Evolutionary conservation across 2,113 vertebrate genomes (phyloP).

Genomic region (Martes martes): DNA sequence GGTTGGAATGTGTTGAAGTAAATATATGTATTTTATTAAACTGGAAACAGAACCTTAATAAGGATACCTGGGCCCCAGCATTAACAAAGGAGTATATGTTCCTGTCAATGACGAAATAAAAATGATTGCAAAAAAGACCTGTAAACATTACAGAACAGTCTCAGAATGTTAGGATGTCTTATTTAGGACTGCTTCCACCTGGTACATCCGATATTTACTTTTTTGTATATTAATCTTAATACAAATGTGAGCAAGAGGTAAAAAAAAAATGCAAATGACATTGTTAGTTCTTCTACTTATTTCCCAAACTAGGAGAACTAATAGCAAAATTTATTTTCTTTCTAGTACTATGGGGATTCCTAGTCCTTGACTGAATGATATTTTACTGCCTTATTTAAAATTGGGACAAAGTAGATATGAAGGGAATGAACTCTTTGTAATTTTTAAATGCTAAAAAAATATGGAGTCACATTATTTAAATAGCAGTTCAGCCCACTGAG

Average conservation of each 20-base stretch:
- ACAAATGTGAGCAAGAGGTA: neutral
- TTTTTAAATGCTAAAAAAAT: constrained; percentile 7
- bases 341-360: neutral
- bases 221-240: constrained; percentile 8
- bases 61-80: neutral
- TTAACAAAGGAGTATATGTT: constrained; percentile 15
- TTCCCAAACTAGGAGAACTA: neutral
- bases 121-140: neutral
- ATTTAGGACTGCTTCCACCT: neutral
- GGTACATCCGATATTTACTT: neutral
- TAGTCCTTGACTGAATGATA: neutral
- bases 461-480: neutral
- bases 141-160: constrained; percentile 1
- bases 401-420: neutral
- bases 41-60: constrained; percentile 22
- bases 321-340: constrained; percentile 2
- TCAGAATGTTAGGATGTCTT: neutral
- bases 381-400: constrained; percentile 1
- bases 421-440: neutral
- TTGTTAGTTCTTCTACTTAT: neutral
- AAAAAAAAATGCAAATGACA: neutral
- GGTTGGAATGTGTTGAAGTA: neutral
- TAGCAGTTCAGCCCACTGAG: neutral
- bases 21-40: constrained; percentile 39
- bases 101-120: constrained; percentile 33